Percentiles rank a stretch among this genome's conserved stretches.
These are phyloP conservation scores for Amphipyra tragopoginis DNA, from an alignment of 2,888 invertebrate species.

Conservation along the genomic window DNA sequence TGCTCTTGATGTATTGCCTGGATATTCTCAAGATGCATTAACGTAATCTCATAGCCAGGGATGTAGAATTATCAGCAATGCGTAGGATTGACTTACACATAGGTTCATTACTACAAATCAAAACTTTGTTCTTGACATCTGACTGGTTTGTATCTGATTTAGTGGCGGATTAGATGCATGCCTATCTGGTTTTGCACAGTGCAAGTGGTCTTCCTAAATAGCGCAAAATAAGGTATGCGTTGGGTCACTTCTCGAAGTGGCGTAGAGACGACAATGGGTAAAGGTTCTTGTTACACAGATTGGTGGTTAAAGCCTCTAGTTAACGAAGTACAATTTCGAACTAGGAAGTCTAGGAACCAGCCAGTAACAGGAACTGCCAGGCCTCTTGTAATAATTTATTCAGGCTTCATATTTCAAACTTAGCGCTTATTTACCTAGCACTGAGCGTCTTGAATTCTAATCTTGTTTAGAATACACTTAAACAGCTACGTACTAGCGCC, in stretches of 20 bases:
- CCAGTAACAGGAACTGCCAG: no score
- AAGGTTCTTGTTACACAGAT: no score
- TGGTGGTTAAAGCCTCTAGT: no score
- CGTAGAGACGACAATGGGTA: no score
- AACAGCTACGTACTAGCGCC: constrained; percentile 38
- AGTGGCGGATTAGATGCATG: no score
- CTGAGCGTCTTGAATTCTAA: constrained; percentile 34
- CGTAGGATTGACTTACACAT: constrained; percentile 19
- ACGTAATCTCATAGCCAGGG: constrained; percentile 41
- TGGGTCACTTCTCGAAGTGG: no score
- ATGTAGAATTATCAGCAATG: constrained; percentile 19
- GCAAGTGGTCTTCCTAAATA: not conserved
- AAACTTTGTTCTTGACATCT: no score
- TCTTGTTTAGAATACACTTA: constrained; percentile 41
- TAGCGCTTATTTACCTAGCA: constrained; percentile 18
- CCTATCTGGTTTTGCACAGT: not conserved
- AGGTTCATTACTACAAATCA: constrained; percentile 2
- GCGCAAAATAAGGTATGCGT: not conserved
- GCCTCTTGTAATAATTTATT: no score
- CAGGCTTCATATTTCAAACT: not conserved
- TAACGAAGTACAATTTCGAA: no score
- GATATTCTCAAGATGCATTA: constrained; percentile 71
- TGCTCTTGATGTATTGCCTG: constrained; percentile 54
- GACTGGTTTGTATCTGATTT: no score
- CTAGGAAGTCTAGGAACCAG: no score